Base-by-base conservation (phyloP, 2,113 vertebrate species). In the Pterocles gutturalis region DNA sequence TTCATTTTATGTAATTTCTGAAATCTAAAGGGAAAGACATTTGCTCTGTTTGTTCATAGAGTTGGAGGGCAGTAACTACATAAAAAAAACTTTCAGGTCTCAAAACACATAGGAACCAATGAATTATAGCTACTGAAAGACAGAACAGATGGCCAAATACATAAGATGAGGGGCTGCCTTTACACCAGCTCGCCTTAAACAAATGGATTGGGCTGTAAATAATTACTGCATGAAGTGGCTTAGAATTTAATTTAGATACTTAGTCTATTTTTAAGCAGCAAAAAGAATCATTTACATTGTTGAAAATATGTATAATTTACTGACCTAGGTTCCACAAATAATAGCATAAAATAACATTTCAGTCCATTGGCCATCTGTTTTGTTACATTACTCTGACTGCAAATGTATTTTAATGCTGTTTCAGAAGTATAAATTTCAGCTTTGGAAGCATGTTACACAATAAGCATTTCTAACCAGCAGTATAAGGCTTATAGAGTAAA, bases 171-270 rank as follows among this genome's bases (percentile, higher is more conserved):
- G 76, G 46, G 48, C 65, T 94, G 95, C 83, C 93, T 92, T 77
- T 20, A 24, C 31, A 67, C 61, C 83, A 89, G 79, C 72, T 62
- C 83, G 70, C 34, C 89, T 45, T 38, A 90, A 85, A 78, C 77
- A 94, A 96, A 96, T 83, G 95, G 90, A 83, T 75, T 87, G 75
- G 77, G 85, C 86, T 91, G 90, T 93, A 96, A 91, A 96, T 96
- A 96, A 97, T 96, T 96, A 93, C 93, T 95, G 71, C 45, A 46
- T 60, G 6, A 90, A 96, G 91, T 75, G 72, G 53, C 38, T 90
- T 46, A 43, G 3, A 64, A 91, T 95, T 94, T 88, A 89, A 96
- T 97, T 96, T 77, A 96, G 95, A 95, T 78, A 81, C 87, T 90
- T 69, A 57, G 14, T 60, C 91, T 85, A 83, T 93, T 96, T 97